phyloP scores from a whole-genome alignment of 2,888 invertebrate genomes.

The Lumbricus terrestris region DNA sequence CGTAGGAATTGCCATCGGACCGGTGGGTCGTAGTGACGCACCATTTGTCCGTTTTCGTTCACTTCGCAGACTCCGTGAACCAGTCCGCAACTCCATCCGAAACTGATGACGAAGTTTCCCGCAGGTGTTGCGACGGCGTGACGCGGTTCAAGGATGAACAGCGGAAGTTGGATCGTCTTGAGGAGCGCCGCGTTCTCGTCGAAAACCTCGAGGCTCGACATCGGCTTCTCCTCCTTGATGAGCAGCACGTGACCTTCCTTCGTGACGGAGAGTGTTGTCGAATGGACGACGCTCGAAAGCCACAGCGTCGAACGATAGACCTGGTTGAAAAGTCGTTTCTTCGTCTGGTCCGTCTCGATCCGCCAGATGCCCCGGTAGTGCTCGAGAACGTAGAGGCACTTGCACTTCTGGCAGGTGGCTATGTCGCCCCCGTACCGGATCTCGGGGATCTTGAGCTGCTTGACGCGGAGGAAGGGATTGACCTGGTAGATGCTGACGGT shows the following conservation, averaged over 20 bases:
- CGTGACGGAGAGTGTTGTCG: neutral
- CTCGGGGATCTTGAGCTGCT: neutral
- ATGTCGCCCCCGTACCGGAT: slow-evolving; percentile 11
- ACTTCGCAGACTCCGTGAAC: slow-evolving; percentile 8
- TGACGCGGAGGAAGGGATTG: neutral
- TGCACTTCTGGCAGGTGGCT: neutral
- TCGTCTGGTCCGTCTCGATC: neutral
- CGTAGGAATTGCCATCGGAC: neutral
- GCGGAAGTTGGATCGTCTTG: neutral
- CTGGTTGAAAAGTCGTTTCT: neutral
- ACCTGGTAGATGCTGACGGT: neutral
- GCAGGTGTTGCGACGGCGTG: slow-evolving; percentile 6
- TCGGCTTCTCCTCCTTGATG: neutral
- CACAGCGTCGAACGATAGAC: neutral
- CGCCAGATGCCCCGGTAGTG: slow-evolving; percentile 7
- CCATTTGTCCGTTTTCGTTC: neutral
- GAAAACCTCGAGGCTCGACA: slow-evolving; percentile 4
- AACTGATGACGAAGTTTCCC: slow-evolving; percentile 5
- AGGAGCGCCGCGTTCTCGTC: neutral
- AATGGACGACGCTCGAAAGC: neutral
- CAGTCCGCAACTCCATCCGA: neutral
- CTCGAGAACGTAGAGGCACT: slow-evolving; percentile 12
- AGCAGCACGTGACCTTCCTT: slow-evolving; percentile 7
- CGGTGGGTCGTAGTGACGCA: neutral
- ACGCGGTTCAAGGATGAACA: neutral